Evolutionary conservation across 2,113 vertebrate genomes (phyloP).

Genomic region (Hippocampus zosterae): DNA sequence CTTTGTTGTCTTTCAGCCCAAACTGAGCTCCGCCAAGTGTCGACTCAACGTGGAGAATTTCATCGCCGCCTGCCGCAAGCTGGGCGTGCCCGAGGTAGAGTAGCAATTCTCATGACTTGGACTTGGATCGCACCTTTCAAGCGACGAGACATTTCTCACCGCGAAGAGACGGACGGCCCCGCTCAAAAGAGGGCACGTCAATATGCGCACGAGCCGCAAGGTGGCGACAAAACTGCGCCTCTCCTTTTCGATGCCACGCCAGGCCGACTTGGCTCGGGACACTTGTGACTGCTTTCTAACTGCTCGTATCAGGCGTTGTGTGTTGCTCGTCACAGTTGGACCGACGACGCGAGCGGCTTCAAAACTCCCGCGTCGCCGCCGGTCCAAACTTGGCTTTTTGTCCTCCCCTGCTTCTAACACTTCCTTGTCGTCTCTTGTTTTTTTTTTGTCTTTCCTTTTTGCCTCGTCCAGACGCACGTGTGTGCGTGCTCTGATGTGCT

Average conservation of each 20-base stretch:
- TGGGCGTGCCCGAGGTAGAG: slow-evolving; percentile 84
- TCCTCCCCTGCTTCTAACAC: neutral
- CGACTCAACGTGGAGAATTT: slow-evolving; percentile 86
- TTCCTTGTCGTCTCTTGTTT: neutral
- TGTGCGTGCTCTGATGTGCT: slow-evolving; percentile 81
- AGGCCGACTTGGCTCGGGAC: too few relatives aligned
- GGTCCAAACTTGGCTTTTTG: neutral
- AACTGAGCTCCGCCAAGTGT: slow-evolving; percentile 80
- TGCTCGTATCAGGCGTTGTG: neutral
- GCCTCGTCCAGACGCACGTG: slow-evolving; percentile 70
- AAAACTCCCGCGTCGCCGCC: neutral
- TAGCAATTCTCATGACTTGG: neutral
- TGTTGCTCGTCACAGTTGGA: neutral
- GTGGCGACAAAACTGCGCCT: neutral
- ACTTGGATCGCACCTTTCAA: too few relatives aligned
- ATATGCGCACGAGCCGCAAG: neutral
- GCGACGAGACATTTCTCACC: too few relatives aligned
- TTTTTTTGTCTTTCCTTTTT: neutral
- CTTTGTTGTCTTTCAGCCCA: slow-evolving; percentile 70
- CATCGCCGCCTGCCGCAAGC: slow-evolving; percentile 79
- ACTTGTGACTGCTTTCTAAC: neutral
- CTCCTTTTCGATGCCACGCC: too few relatives aligned
- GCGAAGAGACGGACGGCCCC: too few relatives aligned
- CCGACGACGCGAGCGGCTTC: neutral
- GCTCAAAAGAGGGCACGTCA: neutral